Evolutionary conservation across 2,888 invertebrate genomes (phyloP), one percentile per base, ranked within the genome.

Genomic region (Lepidocyrtoides sp.): DNA sequence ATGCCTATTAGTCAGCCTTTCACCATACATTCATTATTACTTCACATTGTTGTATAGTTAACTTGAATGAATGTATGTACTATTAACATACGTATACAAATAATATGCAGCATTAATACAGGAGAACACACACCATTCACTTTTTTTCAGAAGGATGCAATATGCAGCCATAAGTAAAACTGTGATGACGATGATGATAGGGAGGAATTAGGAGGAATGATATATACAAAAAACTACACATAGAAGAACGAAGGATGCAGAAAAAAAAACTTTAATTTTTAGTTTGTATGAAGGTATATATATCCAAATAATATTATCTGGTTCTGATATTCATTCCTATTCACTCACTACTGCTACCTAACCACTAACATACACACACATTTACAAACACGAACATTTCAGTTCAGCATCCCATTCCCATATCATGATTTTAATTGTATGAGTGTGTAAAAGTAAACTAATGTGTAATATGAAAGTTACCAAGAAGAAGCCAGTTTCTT

Each of bases 1-100:
- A 79, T 86, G 77, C 86, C 77, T 86, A 83, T 85, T 87, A 87
- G 79, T 88, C 88, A 88, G 88, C 88, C 88, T 88, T 88, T 88
- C 88, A 88, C 88, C 88, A 88, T 88, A 88, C 88, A 79, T 54
- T 54, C 51, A 79, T 51, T 54, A 36, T 7, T 36, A 36, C 36
- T 36, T n/a, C 51, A 79, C 32, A 54, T 54, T 51, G 5, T 41
- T 44, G 32, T 41, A n/a, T 2, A 8, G 10, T 72, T 20, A 20
- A 23, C 12, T 23, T 77, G 29, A 12, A 54, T 2, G n/a, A n/a
- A n/a, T 51, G 23, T 72, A 32, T 36, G 36, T 32, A 69, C 4
- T 32, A 23, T 36, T 36, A 69, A 32, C 29, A 20, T 20, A 20
- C 3, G 5, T 44, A 20, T 36, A 69, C 69, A 20, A 36, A 69